Conservation (phyloP, 2,113 vertebrate genomes). For the Euleptes europaea region DNA sequence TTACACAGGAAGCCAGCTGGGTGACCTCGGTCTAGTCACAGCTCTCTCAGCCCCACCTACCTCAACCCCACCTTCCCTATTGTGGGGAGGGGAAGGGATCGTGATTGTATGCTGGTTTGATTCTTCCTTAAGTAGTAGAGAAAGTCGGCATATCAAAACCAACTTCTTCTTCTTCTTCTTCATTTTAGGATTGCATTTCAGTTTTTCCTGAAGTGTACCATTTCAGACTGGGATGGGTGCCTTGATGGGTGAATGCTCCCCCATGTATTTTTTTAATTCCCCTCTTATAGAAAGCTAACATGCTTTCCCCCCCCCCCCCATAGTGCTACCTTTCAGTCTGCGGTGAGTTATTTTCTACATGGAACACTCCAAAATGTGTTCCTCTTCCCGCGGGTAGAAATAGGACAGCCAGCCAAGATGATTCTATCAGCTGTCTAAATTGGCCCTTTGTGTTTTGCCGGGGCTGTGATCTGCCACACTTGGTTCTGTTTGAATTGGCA, state of each 20-base stretch:
- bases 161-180: too few relatives aligned
- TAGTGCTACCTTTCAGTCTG: not conserved
- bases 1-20: too few relatives aligned
- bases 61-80: too few relatives aligned
- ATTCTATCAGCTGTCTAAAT: not conserved
- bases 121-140: too few relatives aligned
- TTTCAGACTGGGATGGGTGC: not conserved
- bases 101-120: too few relatives aligned
- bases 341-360: not conserved
- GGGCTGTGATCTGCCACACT: not conserved
- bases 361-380: not conserved
- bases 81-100: too few relatives aligned
- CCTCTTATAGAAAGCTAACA: not conserved
- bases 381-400: not conserved
- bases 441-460: rapidly evolving
- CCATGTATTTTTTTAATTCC: not conserved
- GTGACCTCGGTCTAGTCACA: too few relatives aligned
- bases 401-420: not conserved
- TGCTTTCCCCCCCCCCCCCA: not conserved
- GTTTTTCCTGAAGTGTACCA: not conserved
- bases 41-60: too few relatives aligned
- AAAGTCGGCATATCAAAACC: too few relatives aligned
- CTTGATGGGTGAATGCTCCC: not conserved
- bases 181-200: too few relatives aligned
- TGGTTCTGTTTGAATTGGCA: rapidly evolving